Base-by-base conservation (phyloP, 2,797 vertebrate genomes). In the Channallabes apus region DNA sequence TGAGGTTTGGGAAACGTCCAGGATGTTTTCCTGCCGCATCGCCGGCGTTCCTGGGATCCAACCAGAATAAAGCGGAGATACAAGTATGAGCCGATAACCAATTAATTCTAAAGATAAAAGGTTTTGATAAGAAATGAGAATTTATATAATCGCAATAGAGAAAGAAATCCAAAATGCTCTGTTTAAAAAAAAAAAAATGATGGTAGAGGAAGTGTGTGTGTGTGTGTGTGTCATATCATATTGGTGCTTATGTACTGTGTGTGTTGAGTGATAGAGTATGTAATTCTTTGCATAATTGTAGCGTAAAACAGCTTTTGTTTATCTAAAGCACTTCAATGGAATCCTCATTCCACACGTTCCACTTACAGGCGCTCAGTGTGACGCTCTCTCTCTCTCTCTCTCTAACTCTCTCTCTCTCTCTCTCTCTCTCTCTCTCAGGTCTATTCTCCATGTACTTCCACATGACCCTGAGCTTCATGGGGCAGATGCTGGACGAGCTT, bases 401-500 rank as follows among this genome's bases (percentile, higher is more conserved):
- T n/a, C n/a, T n/a, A n/a, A n/a, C n/a, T n/a, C n/a, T n/a, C n/a
- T 29, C 2, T 24, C 12, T 85, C 51, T 85, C 41, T 83, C 41
- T 83, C 46, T 61, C 20, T 41, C 22, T 78, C n/a, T 38, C 8
- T 56, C 20, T 46, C 22, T 22, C 88, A 99, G 98, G 98, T 0
- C 0, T 96, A 3, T 99, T 98, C 92, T 99, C 98, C 0, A 90
- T 90, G 0, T 99, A 99, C 88, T 99, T 97, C 88, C 98, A 99
- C 93, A 97, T 97, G 97, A 99, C 98, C 0, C 94, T 99, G 27
- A 99, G 98, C 90, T 98, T 97, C 0, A 88, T 97, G 62, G 98
- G 98, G 14, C 98, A 99, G 92, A 94, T 99, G 92, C 89, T 99
- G 90, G 98, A 99, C 0, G 98, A 99, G 87, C 91, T 99, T 72